These are phyloP conservation scores for Caretta caretta DNA, from an alignment of 2,113 vertebrate genomes.

Conservation along the genomic window DNA sequence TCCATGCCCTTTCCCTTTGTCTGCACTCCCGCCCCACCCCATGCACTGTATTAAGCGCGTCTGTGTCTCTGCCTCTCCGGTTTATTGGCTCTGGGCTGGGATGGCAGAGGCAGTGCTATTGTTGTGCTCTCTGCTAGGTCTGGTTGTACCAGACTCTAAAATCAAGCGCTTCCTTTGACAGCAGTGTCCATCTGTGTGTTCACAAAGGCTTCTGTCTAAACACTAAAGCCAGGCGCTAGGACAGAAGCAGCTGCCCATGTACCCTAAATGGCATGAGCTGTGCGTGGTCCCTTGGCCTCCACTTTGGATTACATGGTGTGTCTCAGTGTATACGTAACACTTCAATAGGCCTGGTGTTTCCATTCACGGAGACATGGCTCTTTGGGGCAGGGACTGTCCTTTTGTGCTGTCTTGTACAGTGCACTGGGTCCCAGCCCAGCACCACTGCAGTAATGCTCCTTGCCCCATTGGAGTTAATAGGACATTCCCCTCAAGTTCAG, in stretches of 20 bases:
- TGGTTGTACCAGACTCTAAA: fast-evolving
- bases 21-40: slow-evolving; percentile 19
- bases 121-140: not conserved
- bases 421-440: not conserved
- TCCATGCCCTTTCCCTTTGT: slow-evolving; percentile 54
- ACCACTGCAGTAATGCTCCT: not conserved
- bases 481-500: not conserved
- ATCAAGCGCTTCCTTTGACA: fast-evolving
- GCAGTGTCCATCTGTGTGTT: not conserved
- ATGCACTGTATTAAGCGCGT: not conserved
- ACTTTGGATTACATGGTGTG: not conserved
- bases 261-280: not conserved
- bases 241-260: not conserved
- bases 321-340: not conserved
- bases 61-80: slow-evolving; percentile 34
- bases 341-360: not conserved
- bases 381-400: not conserved
- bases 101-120: not conserved
- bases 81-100: slow-evolving; percentile 4
- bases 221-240: too few relatives aligned
- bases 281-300: not conserved
- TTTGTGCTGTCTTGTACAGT: not conserved
- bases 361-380: not conserved
- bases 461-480: not conserved
- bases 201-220: not conserved